Conservation (phyloP, 1,140 invertebrate genomes). For the Druon quercuslanigerum region DNA sequence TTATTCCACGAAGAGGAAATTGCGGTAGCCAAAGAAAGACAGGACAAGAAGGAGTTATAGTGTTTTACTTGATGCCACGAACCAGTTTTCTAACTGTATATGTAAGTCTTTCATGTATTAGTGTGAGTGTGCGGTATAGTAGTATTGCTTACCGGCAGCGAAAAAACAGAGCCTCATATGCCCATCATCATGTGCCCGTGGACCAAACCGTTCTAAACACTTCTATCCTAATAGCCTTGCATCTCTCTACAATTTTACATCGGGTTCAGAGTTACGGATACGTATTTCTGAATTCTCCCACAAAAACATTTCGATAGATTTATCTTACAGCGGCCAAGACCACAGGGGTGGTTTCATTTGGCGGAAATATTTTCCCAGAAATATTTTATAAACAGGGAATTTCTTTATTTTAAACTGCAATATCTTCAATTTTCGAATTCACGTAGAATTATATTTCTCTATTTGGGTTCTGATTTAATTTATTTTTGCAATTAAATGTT, state of each 20-base stretch:
- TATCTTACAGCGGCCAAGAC: constrained; percentile 21
- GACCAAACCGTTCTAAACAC: not conserved
- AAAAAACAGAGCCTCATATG: constrained; percentile 12
- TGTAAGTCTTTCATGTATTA: constrained; percentile 40
- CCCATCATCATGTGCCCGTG: not conserved
- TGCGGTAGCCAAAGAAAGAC: constrained; percentile 14
- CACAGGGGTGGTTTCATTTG: not conserved
- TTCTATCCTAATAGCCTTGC: constrained; percentile 3
- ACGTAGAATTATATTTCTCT: too few relatives aligned
- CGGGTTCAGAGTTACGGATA: not conserved
- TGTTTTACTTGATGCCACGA: constrained; percentile 46
- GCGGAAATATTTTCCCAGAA: constrained; percentile 3
- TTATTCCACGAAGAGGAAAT: constrained; percentile 2
- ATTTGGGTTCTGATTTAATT: too few relatives aligned
- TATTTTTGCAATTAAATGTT: too few relatives aligned
- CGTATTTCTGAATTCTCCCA: constrained; percentile 18
- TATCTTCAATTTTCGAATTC: too few relatives aligned
- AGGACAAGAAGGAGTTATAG: constrained; percentile 29
- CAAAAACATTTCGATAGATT: constrained; percentile 14
- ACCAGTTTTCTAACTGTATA: constrained; percentile 68
- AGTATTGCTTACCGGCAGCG: not conserved
- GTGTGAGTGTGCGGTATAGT: not conserved
- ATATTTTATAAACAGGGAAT: not conserved
- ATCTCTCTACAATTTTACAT: not conserved
- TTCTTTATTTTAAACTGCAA: not conserved